A percentile compares a stretch with the other conserved stretches of the same genome.
Evolutionary conservation across 35 echinoderm and acorn worm genomes (phyloP).

Genomic region (Amphiura filiformis): DNA sequence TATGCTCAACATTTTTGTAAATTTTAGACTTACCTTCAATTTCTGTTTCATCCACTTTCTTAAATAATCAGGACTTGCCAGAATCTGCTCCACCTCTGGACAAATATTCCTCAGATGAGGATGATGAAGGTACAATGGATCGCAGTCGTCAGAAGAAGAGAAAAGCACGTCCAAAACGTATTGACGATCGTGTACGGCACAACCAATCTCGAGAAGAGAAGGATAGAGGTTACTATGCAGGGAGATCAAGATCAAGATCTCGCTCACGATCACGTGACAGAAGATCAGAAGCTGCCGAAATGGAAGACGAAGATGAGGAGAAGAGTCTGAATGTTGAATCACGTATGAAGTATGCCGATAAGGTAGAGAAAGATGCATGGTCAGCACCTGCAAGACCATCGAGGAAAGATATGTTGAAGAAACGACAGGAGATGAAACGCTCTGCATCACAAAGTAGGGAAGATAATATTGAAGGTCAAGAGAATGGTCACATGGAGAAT

Average conservation of each 20-base stretch:
- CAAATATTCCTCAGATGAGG: constrained; percentile 59
- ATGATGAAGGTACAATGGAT: constrained; percentile 8
- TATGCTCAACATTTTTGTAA: no score
- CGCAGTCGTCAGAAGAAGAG: constrained; percentile 66
- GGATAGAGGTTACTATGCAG: constrained; percentile 7
- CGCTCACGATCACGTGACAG: constrained; percentile 68
- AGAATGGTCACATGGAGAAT: constrained; percentile 1
- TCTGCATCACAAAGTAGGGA: constrained; percentile 4
- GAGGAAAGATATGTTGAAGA: constrained; percentile 49
- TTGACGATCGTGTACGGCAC: background rate
- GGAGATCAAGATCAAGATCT: constrained; percentile 51
- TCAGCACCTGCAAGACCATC: constrained; percentile 52
- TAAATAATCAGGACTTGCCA: constrained; percentile 57
- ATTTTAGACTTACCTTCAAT: no score
- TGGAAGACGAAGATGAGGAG: constrained; percentile 53
- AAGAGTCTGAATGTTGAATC: constrained; percentile 30
- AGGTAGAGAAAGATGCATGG: constrained; percentile 26
- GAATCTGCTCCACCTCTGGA: constrained; percentile 42
- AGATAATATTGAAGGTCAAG: constrained; percentile 16
- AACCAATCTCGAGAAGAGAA: background rate
- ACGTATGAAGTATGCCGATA: constrained; percentile 15
- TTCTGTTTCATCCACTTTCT: no score
- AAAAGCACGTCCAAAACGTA: background rate
- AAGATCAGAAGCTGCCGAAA: constrained; percentile 39
- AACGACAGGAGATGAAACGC: constrained; percentile 43